Base-by-base conservation (phyloP, 2,797 vertebrate species). In the Fratercula arctica region DNA sequence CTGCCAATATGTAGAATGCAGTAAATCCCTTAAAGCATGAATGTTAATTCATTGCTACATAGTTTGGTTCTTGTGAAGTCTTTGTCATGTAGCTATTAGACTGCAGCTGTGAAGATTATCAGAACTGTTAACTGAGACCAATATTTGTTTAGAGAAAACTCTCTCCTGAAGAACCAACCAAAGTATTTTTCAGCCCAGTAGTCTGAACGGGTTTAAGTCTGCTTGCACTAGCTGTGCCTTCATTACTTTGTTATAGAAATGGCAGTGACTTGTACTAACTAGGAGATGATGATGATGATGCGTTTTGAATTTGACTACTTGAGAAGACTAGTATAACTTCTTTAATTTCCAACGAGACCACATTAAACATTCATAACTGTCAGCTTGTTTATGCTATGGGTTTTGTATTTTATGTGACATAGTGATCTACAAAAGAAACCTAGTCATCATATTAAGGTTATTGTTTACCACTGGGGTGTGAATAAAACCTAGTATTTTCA, bases 31-130 rank as follows among this genome's bases (percentile, higher is more conserved):
- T 96, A 91, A 98, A 97, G 97, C 98, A 99, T 99, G 99, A 99
- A 98, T 98, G 98, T 99, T 98, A 97, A 98, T 98, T 99, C 98
- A 98, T 98, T 98, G 98, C 98, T 99, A 98, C 98, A 97, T 99
- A 99, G 98, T 99, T 99, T 98, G 98, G 98, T 99, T 99, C 98
- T 99, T 98, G 98, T 99, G 98, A 98, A 98, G 98, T 99, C 98
- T 98, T 98, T 98, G 98, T 98, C 98, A 98, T 98, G 97, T 99
- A 99, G 98, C 98, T 99, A 98, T 98, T 99, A 98, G 98, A 99
- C 98, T 98, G 98, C 98, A 98, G 98, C 98, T 99, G 97, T 98
- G 97, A 98, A 98, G 98, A 98, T 98, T 97, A 97, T 90, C 92
- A 96, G 95, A 98, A 95, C 96, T 97, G 92, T 97, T 98, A 98